phyloP scores from a whole-genome alignment of 2,113 vertebrate species.

The Scartelaos histophorus region DNA sequence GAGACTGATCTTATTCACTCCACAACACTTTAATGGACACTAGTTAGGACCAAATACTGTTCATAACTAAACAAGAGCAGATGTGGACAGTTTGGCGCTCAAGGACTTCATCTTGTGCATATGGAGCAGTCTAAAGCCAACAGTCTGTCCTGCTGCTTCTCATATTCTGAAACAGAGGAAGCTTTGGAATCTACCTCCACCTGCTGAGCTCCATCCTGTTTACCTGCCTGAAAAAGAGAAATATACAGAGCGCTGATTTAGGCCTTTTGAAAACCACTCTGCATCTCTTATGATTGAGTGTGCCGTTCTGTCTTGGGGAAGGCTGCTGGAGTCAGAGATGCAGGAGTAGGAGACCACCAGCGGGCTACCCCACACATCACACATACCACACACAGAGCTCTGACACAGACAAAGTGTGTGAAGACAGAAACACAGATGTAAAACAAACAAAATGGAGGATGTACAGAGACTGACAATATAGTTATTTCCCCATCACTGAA shows the following conservation, averaged over 20 bases:
- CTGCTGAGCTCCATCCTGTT: conserved; percentile 37
- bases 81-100: conserved; percentile 1
- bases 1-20: neutral
- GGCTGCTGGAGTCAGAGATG: conserved; percentile 38
- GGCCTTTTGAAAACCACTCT: conserved; percentile 44
- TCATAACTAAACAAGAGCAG: conserved; percentile 10
- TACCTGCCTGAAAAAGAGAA: conserved; percentile 35
- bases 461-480: conserved; percentile 8
- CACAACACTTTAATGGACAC: neutral
- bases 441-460: conserved; percentile 12
- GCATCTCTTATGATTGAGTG: conserved; percentile 50
- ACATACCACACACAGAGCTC: conserved; percentile 30
- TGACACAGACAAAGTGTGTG: conserved; percentile 43
- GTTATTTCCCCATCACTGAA: neutral
- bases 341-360: conserved; percentile 36
- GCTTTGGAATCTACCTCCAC: conserved; percentile 35
- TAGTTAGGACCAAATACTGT: neutral
- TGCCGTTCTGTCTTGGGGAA: conserved; percentile 35
- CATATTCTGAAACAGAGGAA: conserved; percentile 15
- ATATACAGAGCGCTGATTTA: conserved; percentile 42
- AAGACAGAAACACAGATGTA: conserved; percentile 31
- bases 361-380: conserved; percentile 31
- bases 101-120: conserved; percentile 1
- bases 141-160: conserved; percentile 35
- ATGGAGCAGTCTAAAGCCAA: neutral